Evolutionary conservation across 2,113 vertebrate species (phyloP).

Genomic region (Sceloporus tristichus): DNA sequence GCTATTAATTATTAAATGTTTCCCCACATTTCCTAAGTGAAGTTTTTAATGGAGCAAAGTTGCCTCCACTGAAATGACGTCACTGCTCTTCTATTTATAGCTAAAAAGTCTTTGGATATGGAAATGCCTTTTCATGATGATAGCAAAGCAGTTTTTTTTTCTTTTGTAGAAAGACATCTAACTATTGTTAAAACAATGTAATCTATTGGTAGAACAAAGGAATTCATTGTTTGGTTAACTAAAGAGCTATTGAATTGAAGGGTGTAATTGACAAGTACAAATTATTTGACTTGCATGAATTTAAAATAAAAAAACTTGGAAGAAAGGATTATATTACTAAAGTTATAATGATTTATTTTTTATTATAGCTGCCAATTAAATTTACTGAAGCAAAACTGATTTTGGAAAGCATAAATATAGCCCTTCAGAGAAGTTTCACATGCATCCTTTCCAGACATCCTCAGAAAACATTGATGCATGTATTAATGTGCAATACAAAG

Average conservation of each 20-base stretch:
- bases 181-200: neutral
- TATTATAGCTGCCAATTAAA: neutral
- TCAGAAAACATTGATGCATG: no score
- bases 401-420: neutral
- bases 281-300: neutral
- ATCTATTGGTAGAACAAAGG: no score
- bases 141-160: conserved; percentile 81
- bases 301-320: conserved; percentile 26
- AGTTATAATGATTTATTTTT: neutral
- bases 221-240: conserved; percentile 54
- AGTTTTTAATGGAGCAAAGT: conserved; percentile 83
- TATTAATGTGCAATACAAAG: no score
- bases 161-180: conserved; percentile 65
- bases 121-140: conserved; percentile 71
- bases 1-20: conserved; percentile 85
- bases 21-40: conserved; percentile 81
- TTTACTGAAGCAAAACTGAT: neutral
- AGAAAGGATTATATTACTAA: neutral
- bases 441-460: neutral
- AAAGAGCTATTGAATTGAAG: conserved; percentile 47
- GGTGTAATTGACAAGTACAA: conserved; percentile 20
- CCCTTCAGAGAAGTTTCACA: neutral
- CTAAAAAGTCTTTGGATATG: conserved; percentile 84
- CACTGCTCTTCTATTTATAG: conserved; percentile 90
- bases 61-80: conserved; percentile 87